Base-by-base conservation (phyloP, 2,888 invertebrate species). In the Torymus tubicola region DNA sequence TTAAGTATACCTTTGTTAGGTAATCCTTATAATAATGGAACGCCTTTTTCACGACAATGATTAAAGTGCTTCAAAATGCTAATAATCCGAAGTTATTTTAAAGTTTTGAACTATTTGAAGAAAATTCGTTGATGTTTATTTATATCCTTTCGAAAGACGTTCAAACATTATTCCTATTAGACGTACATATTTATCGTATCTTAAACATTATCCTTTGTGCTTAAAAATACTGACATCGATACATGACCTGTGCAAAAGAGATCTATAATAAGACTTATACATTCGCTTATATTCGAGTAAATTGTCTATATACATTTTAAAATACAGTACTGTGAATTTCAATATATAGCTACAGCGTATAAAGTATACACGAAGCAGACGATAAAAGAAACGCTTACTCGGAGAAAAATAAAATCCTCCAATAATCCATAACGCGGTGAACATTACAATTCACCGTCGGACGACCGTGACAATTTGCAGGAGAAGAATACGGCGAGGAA, bases 391-490 rank as follows among this genome's bases (percentile, higher is more conserved):
- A n/a, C 4, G 53, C 12, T 2, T 58, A 18, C 24, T 0, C 5
- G 16, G 12, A 11, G 21, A 14, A 68, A 68, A 12, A 50, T n/a
- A 70, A 57, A 50, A 57, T 13, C 57, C 61, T 13, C 16, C 16
- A 16, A 61, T 67, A 31, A 70, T 77, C 10, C 31, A 53, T 10
- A 16, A 72, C 21, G 16, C 16, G 2, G 18, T 16, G 52, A 73
- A 69, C 72, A 53, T 72, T 73, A 60, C 68, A 75, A 69, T 58
- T 61, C 16, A 21, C 14, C 53, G 63, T 50, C 42, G 42, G 13
- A n/a, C n/a, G 65, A 13, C 67, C 78, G 42, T 81, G 71, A 67
- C 61, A 77, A 81, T 77, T 77, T 69, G 18, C 60, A 31, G 18
- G 55, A 18, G 67, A 67, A 65, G 63, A 80, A 60, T 61, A 57